Conservation (phyloP, 2,888 invertebrate genomes). For the Lepidochitona cinerea region DNA sequence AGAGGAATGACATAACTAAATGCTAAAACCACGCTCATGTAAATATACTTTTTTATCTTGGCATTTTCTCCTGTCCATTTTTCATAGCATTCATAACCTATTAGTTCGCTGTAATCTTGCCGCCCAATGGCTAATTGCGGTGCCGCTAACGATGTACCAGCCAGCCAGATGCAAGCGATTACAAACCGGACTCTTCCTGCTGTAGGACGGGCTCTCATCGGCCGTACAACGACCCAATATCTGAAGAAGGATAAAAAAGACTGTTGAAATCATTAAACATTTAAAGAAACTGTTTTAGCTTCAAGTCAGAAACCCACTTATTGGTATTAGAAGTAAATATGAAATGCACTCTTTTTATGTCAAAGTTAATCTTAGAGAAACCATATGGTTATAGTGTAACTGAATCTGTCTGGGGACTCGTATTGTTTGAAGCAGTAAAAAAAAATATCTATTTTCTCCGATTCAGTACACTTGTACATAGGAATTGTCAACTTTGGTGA, state of each 20-base stretch:
- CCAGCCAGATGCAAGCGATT: slow-evolving; percentile 21
- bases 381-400: too few species aligned
- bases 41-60: neutral
- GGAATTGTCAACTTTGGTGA: too few species aligned
- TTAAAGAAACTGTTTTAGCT: too few species aligned
- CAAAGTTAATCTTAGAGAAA: too few species aligned
- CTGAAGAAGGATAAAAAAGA: neutral
- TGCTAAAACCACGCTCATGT: neutral
- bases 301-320: too few species aligned
- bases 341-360: too few species aligned
- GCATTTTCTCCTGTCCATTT: neutral
- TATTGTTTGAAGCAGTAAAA: too few species aligned
- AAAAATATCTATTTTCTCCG: too few species aligned
- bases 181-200: neutral
- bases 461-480: too few species aligned
- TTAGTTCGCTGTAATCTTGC: neutral
- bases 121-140: slow-evolving; percentile 4
- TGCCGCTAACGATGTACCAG: slow-evolving; percentile 14
- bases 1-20: neutral
- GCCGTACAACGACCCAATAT: slow-evolving; percentile 1
- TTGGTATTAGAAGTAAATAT: too few species aligned
- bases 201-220: neutral
- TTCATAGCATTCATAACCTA: neutral
- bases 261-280: neutral
- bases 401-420: too few species aligned